Percentiles rank a stretch among this genome's conserved stretches.
These are phyloP conservation scores for Ectemnius continuus DNA, from an alignment of 2,888 invertebrate species.

Conservation along the genomic window DNA sequence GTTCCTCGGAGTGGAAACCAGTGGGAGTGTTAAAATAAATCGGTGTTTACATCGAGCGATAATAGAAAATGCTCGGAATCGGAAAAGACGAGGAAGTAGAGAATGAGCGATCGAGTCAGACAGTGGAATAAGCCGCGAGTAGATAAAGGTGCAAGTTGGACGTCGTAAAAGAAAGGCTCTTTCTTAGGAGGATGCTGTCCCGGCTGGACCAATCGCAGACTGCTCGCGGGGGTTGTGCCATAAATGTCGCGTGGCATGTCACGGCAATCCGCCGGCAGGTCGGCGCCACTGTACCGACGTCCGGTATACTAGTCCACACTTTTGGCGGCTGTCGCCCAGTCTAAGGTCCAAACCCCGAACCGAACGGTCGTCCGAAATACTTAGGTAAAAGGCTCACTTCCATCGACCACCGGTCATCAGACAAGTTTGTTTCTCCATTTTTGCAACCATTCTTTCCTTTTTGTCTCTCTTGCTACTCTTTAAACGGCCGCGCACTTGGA, in stretches of 20 bases:
- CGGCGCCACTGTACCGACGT: conserved; percentile 71
- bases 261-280: conserved; percentile 58
- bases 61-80: too few relatives aligned
- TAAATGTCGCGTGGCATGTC: conserved; percentile 73
- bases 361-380: conserved; percentile 77
- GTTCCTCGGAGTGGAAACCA: neutral
- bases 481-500: neutral
- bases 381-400: conserved; percentile 70
- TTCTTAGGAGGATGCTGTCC: conserved; percentile 22
- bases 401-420: conserved; percentile 34
- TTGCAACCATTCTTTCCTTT: neutral
- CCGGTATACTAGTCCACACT: conserved; percentile 76
- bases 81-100: too few relatives aligned
- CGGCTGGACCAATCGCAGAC: conserved; percentile 54
- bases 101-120: too few relatives aligned
- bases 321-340: conserved; percentile 75
- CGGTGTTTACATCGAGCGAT: too few relatives aligned
- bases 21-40: neutral
- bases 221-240: conserved; percentile 75
- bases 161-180: conserved; percentile 21
- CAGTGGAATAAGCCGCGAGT: neutral
- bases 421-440: conserved; percentile 6
- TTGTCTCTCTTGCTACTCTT: neutral
- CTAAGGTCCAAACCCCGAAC: conserved; percentile 77
- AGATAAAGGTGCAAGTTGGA: neutral